Base-by-base conservation (phyloP, 2,888 invertebrate species). In the Chrysolina americana region DNA sequence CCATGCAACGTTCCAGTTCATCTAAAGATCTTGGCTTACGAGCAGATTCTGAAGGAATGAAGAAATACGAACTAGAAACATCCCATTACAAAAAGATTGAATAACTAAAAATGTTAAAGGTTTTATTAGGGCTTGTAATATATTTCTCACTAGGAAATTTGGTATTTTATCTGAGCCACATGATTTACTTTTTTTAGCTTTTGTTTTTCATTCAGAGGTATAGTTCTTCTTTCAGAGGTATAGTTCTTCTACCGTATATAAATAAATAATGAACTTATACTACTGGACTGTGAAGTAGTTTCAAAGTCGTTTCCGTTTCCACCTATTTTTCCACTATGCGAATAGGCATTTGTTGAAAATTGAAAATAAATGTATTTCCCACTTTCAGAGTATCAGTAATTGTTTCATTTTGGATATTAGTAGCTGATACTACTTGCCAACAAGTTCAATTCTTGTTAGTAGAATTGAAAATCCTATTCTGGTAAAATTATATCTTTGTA, bases 401-500 rank as follows among this genome's bases (percentile, higher is more conserved):
- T 4, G 21, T 59, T 59, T 6, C 21, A 59, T 15, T 59, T 59
- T 21, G 59, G 17, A 59, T 59, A 59, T 59, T 21, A 59, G 59
- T 59, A 21, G 8, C 59, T 21, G 59, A 59, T 19, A 59, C 59
- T 59, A 59, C 9, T 9, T 59, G 59, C 59, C 59, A 59, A 21
- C 21, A 59, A 59, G 59, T 19, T 59, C 59, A 19, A 59, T 59
- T 59, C 21, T 21, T 59, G 59, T 59, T 59, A 21, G 59, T 59
- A 59, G 59, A 21, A 59, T 59, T 19, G 59, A 59, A 21, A 59
- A 59, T 59, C 59, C 59, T 59, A 21, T 8, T 59, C 19, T 59
- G 59, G 28, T 59, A 59, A 21, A 59, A 59, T 59, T 19, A 59
- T 59, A 19, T 59, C 59, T 59, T 59, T 21, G n/a, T n/a, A n/a